A percentile compares a stretch with the other conserved stretches of the same genome.
These are phyloP conservation scores for Tetanocera ferruginea DNA, from an alignment of 2,888 invertebrate species.

Conservation along the genomic window DNA sequence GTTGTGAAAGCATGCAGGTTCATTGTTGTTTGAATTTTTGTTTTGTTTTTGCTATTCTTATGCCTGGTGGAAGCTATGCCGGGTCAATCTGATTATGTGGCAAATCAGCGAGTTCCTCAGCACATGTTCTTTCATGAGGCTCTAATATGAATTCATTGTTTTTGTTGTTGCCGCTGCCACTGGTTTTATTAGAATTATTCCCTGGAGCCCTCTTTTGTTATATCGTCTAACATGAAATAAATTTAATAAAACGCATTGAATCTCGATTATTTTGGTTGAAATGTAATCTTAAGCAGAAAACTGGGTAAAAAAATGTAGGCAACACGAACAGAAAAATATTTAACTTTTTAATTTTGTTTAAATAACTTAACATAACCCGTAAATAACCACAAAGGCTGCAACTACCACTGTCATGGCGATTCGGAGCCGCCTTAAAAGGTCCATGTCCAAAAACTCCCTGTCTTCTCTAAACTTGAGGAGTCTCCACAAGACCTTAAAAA, in stretches of 20 bases:
- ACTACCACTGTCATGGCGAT: too few relatives aligned
- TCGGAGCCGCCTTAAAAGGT: too few relatives aligned
- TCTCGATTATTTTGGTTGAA: too few relatives aligned
- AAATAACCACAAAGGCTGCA: too few relatives aligned
- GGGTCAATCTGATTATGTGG: background rate
- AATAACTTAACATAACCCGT: too few relatives aligned
- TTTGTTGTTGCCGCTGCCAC: background rate
- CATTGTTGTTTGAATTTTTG: background rate
- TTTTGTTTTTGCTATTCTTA: background rate
- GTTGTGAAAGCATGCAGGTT: background rate
- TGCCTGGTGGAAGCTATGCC: background rate
- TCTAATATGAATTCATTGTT: background rate
- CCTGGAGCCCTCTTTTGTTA: background rate
- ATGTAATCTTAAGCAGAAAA: too few relatives aligned
- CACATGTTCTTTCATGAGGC: background rate
- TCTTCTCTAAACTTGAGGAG: too few relatives aligned
- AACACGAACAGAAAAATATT: too few relatives aligned
- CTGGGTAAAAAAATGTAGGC: too few relatives aligned
- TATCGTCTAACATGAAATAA: background rate
- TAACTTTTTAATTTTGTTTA: too few relatives aligned
- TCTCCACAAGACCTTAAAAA: too few relatives aligned
- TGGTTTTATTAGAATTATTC: background rate
- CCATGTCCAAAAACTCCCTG: too few relatives aligned
- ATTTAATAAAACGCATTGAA: slow-evolving; percentile 1
- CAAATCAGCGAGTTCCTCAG: background rate